Conservation (phyloP, 2,113 vertebrate species). For the Ictalurus punctatus region DNA sequence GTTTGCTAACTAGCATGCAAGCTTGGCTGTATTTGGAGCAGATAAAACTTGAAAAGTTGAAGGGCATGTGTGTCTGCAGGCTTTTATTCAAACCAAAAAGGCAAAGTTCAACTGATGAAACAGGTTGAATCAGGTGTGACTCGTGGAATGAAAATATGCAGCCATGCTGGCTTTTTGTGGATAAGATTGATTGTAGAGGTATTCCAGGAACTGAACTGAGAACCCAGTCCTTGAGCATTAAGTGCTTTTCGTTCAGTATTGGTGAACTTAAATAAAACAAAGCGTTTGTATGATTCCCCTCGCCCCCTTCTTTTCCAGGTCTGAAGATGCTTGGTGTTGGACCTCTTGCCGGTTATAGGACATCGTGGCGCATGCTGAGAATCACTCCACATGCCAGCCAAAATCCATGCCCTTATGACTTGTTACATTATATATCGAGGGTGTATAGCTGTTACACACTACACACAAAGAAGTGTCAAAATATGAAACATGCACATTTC, state of each 20-base stretch:
- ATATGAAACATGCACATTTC: not conserved
- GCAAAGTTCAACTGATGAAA: not conserved
- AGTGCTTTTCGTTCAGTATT: not conserved
- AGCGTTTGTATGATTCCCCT: not conserved
- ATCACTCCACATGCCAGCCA: constrained; percentile 4
- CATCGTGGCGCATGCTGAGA: constrained; percentile 30
- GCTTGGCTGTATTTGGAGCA: not conserved
- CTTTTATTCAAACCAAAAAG: not conserved
- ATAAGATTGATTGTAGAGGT: not conserved
- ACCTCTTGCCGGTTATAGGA: constrained; percentile 25
- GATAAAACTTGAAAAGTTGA: not conserved
- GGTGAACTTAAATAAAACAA: not conserved
- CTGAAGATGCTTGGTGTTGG: constrained; percentile 56
- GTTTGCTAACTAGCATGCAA: not conserved
- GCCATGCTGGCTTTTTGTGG: not conserved
- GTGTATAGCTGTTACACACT: not conserved
- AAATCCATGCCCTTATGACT: not conserved
- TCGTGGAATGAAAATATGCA: not conserved
- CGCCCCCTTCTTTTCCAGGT: not conserved
- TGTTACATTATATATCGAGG: not conserved
- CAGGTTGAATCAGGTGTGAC: not conserved
- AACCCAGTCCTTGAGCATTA: not conserved
- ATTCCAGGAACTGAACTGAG: not conserved
- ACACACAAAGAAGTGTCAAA: not conserved
- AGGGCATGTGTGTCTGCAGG: not conserved